A percentile compares a stretch with the other conserved stretches of the same genome.
Evolutionary conservation across 92 coral and sea anemone species (phyloP).

Genomic region (Epizoanthus ramosus): DNA sequence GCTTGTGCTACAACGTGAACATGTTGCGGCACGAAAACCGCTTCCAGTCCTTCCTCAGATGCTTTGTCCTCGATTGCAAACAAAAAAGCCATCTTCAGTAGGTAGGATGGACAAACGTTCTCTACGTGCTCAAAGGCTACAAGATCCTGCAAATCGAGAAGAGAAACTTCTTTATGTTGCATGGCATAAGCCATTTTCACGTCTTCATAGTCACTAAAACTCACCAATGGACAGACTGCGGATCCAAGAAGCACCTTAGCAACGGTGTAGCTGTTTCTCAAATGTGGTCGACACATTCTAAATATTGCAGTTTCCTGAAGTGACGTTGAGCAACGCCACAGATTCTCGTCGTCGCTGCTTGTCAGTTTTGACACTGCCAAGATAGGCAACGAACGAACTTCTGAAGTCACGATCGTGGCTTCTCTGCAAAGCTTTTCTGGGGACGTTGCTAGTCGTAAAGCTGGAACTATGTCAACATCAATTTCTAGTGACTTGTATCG

Average conservation of each 20-base stretch:
- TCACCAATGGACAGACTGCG: slow-evolving; percentile 46
- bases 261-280: slow-evolving; percentile 57
- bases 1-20: neutral
- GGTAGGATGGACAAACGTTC: slow-evolving; percentile 44
- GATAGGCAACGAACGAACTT: slow-evolving; percentile 38
- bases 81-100: slow-evolving; percentile 56
- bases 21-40: slow-evolving; percentile 35
- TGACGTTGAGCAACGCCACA: slow-evolving; percentile 48
- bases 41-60: slow-evolving; percentile 43
- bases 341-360: slow-evolving; percentile 28
- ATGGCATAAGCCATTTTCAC: slow-evolving; percentile 42
- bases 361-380: slow-evolving; percentile 48
- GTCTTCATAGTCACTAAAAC: slow-evolving; percentile 46
- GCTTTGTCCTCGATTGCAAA: slow-evolving; percentile 52
- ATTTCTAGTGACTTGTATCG: slow-evolving; percentile 40
- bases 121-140: slow-evolving; percentile 41
- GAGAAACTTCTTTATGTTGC: slow-evolving; percentile 28
- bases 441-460: slow-evolving; percentile 44
- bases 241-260: slow-evolving; percentile 52
- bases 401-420: slow-evolving; percentile 31
- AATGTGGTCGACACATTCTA: slow-evolving; percentile 43
- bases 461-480: slow-evolving; percentile 53
- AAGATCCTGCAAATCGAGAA: slow-evolving; percentile 38
- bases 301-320: slow-evolving; percentile 52
- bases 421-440: slow-evolving; percentile 48